phyloP scores from a whole-genome alignment of 53 echinoderm and acorn worm species.

The Echinarachnius parma region DNA sequence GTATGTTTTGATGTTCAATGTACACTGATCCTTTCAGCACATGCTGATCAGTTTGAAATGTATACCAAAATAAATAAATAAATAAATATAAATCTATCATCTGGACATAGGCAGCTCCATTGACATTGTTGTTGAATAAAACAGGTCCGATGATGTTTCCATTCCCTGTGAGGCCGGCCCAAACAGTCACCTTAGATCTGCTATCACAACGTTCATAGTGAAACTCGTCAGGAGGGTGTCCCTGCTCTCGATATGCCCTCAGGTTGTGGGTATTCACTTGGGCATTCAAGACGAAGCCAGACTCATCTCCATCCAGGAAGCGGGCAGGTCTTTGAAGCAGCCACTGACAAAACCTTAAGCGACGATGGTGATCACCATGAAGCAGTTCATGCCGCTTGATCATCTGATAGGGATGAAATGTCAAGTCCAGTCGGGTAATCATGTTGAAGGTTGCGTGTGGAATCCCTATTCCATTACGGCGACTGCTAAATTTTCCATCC shows the following conservation, averaged over 20 bases:
- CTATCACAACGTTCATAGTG: conserved; percentile 3
- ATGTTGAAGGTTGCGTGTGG: conserved; percentile 28
- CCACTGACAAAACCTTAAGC: conserved; percentile 35
- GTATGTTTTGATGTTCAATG: too few relatives aligned
- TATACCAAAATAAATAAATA: too few relatives aligned
- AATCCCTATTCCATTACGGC: conserved; percentile 10
- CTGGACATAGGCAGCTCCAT: conserved; percentile 17
- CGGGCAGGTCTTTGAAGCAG: conserved; percentile 19
- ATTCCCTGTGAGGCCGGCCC: conserved; percentile 25
- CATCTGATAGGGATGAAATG: conserved; percentile 35
- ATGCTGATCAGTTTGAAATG: too few relatives aligned
- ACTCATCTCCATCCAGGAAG: conserved; percentile 37
- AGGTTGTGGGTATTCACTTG: conserved; percentile 27
- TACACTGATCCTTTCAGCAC: too few relatives aligned
- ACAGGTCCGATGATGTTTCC: conserved; percentile 30
- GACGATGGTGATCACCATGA: conserved; percentile 33
- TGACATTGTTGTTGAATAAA: conserved; percentile 31
- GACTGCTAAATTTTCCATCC: conserved; percentile 1
- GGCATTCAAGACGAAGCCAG: conserved; percentile 16
- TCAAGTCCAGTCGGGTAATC: conserved; percentile 28
- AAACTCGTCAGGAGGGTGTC: conserved; percentile 13
- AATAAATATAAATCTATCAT: too few relatives aligned
- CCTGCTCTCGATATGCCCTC: conserved; percentile 6
- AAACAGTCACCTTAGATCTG: conserved; percentile 17
- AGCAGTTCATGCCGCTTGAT: conserved; percentile 13